Evolutionary conservation across 2,888 invertebrate species (phyloP).

Genomic region (Leistus spinibarbis): DNA sequence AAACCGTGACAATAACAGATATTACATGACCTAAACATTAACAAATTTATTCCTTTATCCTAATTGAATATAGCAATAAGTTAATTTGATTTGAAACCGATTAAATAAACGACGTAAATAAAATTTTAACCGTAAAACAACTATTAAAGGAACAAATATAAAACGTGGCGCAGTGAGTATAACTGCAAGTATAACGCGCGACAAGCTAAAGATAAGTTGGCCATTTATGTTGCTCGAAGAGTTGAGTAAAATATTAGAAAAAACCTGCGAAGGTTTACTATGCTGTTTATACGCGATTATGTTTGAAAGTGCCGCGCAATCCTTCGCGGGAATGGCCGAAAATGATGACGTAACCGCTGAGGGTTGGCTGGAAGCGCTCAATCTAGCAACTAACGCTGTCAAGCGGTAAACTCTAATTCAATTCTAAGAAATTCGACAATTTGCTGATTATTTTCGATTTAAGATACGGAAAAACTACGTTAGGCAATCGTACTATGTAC

Average conservation of each 20-base stretch:
- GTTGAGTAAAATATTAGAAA: conserved; percentile 67
- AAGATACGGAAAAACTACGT: conserved; percentile 67
- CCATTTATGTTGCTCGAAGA: conserved; percentile 52
- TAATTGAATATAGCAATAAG: too few species aligned
- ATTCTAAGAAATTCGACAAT: background rate
- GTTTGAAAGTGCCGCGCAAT: conserved; percentile 68
- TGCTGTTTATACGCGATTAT: conserved; percentile 81
- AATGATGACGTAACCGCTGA: conserved; percentile 44
- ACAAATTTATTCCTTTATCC: too few species aligned
- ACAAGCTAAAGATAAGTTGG: conserved; percentile 47
- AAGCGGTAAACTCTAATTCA: conserved; percentile 47
- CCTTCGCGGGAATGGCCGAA: conserved; percentile 54
- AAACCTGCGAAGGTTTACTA: conserved; percentile 77
- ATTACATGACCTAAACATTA: too few species aligned
- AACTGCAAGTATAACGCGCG: conserved; percentile 45
- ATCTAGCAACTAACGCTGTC: conserved; percentile 60
- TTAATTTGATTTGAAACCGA: too few species aligned
- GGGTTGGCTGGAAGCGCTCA: conserved; percentile 59
- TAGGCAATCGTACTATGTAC: conserved; percentile 72
- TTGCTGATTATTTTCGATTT: conserved; percentile 17
- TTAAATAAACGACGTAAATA: too few species aligned
- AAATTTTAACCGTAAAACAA: background rate
- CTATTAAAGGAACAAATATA: conserved; percentile 46
- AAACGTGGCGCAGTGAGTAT: conserved; percentile 50
- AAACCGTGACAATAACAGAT: too few species aligned